These are phyloP conservation scores for Mnemiopsis leidyi DNA, from an alignment of 37 sponge, comb jelly and placozoan species.

Conservation along the genomic window DNA sequence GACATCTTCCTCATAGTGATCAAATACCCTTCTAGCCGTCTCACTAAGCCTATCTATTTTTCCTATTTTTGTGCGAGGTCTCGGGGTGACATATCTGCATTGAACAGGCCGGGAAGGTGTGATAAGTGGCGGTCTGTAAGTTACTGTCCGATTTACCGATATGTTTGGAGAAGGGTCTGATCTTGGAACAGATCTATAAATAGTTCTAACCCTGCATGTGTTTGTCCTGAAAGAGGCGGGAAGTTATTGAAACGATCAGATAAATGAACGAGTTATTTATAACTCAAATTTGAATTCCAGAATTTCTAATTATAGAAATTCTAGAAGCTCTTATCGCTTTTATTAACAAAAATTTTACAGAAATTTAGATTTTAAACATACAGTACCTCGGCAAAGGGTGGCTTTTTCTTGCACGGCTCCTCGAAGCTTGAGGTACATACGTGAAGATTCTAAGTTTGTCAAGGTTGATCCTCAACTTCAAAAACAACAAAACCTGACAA, in stretches of 20 bases:
- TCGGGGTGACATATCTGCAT: background rate
- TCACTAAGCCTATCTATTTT: background rate
- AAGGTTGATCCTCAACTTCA: background rate
- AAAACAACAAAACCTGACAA: background rate
- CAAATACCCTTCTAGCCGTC: background rate
- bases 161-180: background rate
- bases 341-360: no score
- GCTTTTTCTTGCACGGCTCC: background rate
- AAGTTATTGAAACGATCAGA: no score
- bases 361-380: no score
- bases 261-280: no score
- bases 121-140: background rate
- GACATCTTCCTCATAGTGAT: background rate
- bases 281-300: no score
- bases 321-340: no score
- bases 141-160: background rate
- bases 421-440: background rate
- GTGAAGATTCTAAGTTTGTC: background rate
- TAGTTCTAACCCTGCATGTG: background rate
- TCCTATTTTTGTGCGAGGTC: conserved; percentile 3
- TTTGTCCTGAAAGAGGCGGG: background rate
- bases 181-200: background rate
- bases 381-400: background rate
- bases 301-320: no score
- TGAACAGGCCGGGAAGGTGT: background rate